phyloP scores from a whole-genome alignment of 2,797 vertebrate genomes.

The Carcharodon carcharias region DNA sequence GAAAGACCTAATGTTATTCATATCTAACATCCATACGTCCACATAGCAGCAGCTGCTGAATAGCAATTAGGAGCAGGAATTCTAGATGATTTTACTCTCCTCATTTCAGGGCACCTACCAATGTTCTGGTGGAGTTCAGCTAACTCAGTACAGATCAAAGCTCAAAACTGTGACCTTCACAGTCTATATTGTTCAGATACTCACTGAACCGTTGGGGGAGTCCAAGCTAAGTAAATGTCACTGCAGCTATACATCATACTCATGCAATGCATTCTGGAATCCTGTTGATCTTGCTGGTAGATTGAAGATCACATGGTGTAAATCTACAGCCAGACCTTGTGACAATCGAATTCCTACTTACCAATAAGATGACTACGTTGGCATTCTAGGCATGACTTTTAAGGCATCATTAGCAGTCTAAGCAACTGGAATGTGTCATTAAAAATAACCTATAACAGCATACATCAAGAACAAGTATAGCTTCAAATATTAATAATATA shows the following conservation, averaged over 20 bases:
- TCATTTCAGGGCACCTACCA: neutral
- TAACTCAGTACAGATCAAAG: neutral
- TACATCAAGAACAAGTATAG: neutral
- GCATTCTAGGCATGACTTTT: neutral
- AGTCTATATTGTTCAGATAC: neutral
- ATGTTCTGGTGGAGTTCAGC: neutral
- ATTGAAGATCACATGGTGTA: neutral
- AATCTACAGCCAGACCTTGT: neutral
- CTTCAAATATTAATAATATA: neutral
- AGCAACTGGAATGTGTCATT: neutral
- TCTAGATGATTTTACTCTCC: neutral
- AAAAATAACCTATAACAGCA: neutral
- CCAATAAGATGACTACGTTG: neutral
- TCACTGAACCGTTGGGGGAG: neutral
- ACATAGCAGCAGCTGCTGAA: neutral
- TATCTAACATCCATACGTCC: neutral
- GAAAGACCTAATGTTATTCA: neutral
- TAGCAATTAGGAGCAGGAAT: neutral
- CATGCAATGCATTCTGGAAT: neutral
- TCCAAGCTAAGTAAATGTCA: neutral
- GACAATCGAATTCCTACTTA: neutral
- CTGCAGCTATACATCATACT: neutral
- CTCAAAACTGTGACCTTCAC: neutral
- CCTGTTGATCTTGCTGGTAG: neutral
- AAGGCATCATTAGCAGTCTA: neutral